Evolutionary conservation across 2,888 invertebrate species (phyloP), one percentile per base, ranked within the genome.

Genomic region (Drosophila colorata): DNA sequence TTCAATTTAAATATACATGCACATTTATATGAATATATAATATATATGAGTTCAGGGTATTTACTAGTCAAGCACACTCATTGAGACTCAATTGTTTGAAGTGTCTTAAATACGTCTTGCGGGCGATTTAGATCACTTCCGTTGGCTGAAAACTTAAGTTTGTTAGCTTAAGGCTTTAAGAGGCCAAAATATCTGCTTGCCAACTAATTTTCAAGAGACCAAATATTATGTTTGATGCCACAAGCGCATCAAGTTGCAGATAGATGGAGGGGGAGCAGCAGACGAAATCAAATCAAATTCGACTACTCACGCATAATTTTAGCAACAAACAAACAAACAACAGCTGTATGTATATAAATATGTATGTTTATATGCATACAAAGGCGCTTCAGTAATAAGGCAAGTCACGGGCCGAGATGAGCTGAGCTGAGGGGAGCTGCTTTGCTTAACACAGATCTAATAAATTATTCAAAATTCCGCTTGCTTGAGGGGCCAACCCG

Each of bases 401-500:
- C 33, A 52, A 47, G 31, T 55, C 40, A 40, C n/a, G 60, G 60
- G 28, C 53, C 70, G 69, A 64, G 67, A n/a, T 11, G 57, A 31
- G 28, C 31, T 20, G 23, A 41, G 46, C 60, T 75, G 69, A 66
- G 69, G 58, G 47, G 4, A 28, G 33, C 60, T 61, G 69, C 72
- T 69, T 70, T 73, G 57, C 55, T 55, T 74, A 67, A 52, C 67
- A 37, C 55, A 65, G 40, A 43, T 60, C 51, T 59, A 57, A 70
- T 74, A 74, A 79, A 82, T 77, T 68, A 82, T 85, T 82, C 86
- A 71, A 61, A 77, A 69, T 57, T 67, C 28, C 46, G 41, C 31
- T 61, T 52, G 47, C 59, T 64, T 49, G 40, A 46, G 53, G 63
- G 48, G 47, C 16, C 18, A 28, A 28, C n/a, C 7, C 48, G 20